Evolutionary conservation across 1,140 invertebrate species (phyloP), one percentile per base, ranked within the genome.

Genomic region (Fopius arisanus): DNA sequence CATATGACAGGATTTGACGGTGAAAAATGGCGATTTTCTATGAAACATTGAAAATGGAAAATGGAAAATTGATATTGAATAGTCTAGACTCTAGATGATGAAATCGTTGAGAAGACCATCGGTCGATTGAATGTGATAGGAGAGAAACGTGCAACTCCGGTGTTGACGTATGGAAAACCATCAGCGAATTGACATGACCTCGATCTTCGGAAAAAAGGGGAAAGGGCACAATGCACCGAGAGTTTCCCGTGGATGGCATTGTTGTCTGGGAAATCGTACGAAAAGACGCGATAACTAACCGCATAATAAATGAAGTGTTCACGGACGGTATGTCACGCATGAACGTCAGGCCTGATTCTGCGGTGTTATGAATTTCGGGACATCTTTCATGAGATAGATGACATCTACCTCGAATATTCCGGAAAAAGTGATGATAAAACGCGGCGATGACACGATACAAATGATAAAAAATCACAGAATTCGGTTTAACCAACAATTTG

Each of bases 211-310:
- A 28, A 23, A 59, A 59, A 59, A 59, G 10, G 19, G 26, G 21
- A 12, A 23, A 26, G 19, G 54, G 23, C 54, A 28, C 54, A 26
- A 59, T 59, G 54, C 54, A 28, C 26, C 23, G 21, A 59, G 14
- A n/a, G 23, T 59, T 23, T 59, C 23, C 16, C 4, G 6, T 14
- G 54, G 14, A 26, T 26, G 33, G 85, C 84, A 87, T 86, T 87
- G 86, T 88, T 86, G 86, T 80, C 86, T 87, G 84, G 86, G 86
- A 88, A 88, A 88, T 88, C 86, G 87, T 83, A 87, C 86, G 86
- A 88, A 87, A 88, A 86, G 84, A 40, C 84, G 85, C 84, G 86
- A 88, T 88, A 88, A 87, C 86, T 87, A 85, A 85, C 82, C 84
- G 84, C 84, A 86, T 88, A 88, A 88, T 88, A 88, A 88, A 88